Evolutionary conservation across 2,888 invertebrate genomes (phyloP), one percentile per base, ranked within the genome.

Genomic region (Dryadula phaetusa): DNA sequence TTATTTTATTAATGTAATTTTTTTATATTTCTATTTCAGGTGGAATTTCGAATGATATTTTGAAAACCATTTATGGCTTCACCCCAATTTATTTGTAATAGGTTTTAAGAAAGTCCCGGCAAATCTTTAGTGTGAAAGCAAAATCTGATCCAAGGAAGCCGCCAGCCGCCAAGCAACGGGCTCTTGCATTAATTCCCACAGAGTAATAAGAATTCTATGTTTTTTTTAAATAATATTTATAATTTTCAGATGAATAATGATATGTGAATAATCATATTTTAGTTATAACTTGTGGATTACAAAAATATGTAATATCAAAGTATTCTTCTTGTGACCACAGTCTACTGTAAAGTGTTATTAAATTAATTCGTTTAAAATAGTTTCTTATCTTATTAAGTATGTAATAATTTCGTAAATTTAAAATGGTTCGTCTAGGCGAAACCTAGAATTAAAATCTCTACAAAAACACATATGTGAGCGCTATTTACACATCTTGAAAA

Each of bases 111-210:
- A 64, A 70, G 64, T 63, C 72, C 69, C 71, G 70, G 74, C 65
- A 74, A 76, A 77, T 79, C 77, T 79, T 81, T 79, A 77, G 82
- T 76, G 81, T 86, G 83, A 87, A 87, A 87, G 87, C 84, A 84
- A 85, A 86, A 86, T 82, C 85, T 84, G 86, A 85, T 87, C 82
- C 80, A 72, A 85, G 87, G 86, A 86, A 86, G 84, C 80, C 77
- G 78, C 76, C 78, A 72, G 78, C 77, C 77, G 73, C 73, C 70
- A 67, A 72, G 75, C 71, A 73, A 75, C 75, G 73, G 75, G 73
- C 76, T 75, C 74, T 75, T 77, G 81, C 80, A 81, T 83, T 83
- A 80, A 80, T 82, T 79, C 77, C 58, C 74, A 76, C 74, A 80
- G 80, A 77, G 46, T 64, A 79, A 53, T 25, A 61, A 40, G 12